phyloP scores from a whole-genome alignment of 1,140 invertebrate species.

The Asbolus verrucosus region DNA sequence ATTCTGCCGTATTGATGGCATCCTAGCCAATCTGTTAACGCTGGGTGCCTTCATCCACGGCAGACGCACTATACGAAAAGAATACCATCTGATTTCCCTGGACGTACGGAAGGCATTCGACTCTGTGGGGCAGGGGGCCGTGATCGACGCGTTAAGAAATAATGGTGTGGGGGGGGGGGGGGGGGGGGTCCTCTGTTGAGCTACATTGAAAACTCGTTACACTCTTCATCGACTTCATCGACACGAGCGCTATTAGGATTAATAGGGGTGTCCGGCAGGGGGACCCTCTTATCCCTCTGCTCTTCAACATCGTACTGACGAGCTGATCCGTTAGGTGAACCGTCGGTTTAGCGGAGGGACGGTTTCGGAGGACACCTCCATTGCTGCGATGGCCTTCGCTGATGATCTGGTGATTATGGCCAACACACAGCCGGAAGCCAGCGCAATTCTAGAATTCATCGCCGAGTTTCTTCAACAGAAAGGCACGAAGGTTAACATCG shows the following conservation, averaged over 20 bases:
- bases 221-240: neutral
- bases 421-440: neutral
- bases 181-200: neutral
- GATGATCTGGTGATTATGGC: neutral
- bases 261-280: constrained; percentile 67
- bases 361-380: neutral
- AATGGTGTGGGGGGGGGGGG: constrained; percentile 52
- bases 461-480: neutral
- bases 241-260: constrained; percentile 53
- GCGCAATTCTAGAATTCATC: neutral
- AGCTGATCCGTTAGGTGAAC: constrained; percentile 54
- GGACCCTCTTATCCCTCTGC: constrained; percentile 65
- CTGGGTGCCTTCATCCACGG: constrained; percentile 60
- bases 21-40: constrained; percentile 59
- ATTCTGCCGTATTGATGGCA: constrained; percentile 60
- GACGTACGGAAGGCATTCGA: constrained; percentile 62
- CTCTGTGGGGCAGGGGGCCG: constrained; percentile 58
- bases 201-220: neutral
- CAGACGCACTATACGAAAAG: constrained; percentile 53
- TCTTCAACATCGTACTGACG: constrained; percentile 68
- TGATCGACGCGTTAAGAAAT: constrained; percentile 50
- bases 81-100: constrained; percentile 60
- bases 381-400: constrained; percentile 63
- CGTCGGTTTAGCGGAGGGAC: neutral
- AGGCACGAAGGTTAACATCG: neutral